Conservation (phyloP, 1,140 invertebrate species). For the Drosophila chauvacae region DNA sequence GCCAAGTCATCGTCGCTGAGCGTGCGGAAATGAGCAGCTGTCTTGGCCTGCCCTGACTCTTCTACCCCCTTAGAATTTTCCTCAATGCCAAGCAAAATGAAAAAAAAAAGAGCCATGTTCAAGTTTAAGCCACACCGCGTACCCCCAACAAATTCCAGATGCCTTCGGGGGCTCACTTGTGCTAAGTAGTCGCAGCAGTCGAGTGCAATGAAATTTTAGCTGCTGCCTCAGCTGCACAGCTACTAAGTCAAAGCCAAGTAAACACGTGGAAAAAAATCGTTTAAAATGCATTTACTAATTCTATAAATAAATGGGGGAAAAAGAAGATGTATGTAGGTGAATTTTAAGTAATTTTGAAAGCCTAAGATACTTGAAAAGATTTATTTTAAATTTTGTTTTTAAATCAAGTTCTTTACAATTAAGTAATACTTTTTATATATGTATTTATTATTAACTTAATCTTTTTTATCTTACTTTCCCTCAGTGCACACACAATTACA, state of each 20-base stretch:
- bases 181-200: constrained; percentile 77
- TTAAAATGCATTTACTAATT: too few relatives aligned
- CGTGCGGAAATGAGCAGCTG: constrained; percentile 81
- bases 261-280: neutral
- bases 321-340: too few relatives aligned
- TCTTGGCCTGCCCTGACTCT: constrained; percentile 47
- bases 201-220: constrained; percentile 82
- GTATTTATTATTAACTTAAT: too few relatives aligned
- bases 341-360: too few relatives aligned
- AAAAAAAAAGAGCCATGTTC: constrained; percentile 32
- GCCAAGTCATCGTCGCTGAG: constrained; percentile 73
- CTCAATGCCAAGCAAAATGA: constrained; percentile 22
- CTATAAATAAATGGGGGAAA: too few relatives aligned
- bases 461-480: neutral
- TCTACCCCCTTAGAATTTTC: constrained; percentile 7
- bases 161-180: constrained; percentile 72
- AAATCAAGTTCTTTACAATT: neutral
- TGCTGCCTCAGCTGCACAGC: constrained; percentile 53
- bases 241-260: constrained; percentile 71
- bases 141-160: constrained; percentile 29
- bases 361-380: too few relatives aligned
- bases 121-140: constrained; percentile 57
- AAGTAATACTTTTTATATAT: too few relatives aligned
- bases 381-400: too few relatives aligned
- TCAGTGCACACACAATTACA: constrained; percentile 31